Evolutionary conservation across 2,888 invertebrate genomes (phyloP).

Genomic region (Nymphalis polychloros): DNA sequence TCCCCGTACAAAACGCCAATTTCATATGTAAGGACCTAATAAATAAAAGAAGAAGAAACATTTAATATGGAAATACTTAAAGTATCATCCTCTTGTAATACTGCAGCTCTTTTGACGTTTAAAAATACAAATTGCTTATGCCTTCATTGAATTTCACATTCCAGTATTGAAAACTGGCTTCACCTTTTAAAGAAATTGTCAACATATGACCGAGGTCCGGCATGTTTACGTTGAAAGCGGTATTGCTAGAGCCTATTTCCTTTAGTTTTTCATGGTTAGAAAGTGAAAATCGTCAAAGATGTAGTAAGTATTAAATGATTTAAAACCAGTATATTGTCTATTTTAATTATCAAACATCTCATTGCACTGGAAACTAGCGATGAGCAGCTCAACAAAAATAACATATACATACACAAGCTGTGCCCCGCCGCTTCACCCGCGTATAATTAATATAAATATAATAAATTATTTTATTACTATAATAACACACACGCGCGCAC

Average conservation of each 20-base stretch:
- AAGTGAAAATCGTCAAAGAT: slow-evolving; percentile 41
- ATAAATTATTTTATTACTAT: too few relatives aligned
- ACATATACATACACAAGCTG: background rate
- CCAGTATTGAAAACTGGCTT: slow-evolving; percentile 32
- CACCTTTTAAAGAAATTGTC: slow-evolving; percentile 41
- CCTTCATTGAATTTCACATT: slow-evolving; percentile 11
- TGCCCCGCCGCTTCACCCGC: too few relatives aligned
- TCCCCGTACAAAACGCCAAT: too few relatives aligned
- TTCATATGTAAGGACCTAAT: too few relatives aligned
- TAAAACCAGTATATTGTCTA: slow-evolving; percentile 14
- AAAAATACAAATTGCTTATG: slow-evolving; percentile 2
- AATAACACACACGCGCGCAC: too few relatives aligned
- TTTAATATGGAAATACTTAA: background rate
- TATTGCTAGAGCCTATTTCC: slow-evolving; percentile 40
- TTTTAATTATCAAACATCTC: background rate
- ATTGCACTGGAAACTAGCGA: background rate
- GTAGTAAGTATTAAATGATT: slow-evolving; percentile 18
- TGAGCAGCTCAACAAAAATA: background rate
- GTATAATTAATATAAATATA: too few relatives aligned
- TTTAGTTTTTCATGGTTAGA: slow-evolving; percentile 42
- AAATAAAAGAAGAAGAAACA: too few relatives aligned
- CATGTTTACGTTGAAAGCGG: slow-evolving; percentile 43
- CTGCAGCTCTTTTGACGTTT: background rate
- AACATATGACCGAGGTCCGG: slow-evolving; percentile 35
- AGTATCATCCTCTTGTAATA: background rate